These are phyloP conservation scores for Carduelis carduelis DNA, from an alignment of 2,797 vertebrate species.

Conservation along the genomic window DNA sequence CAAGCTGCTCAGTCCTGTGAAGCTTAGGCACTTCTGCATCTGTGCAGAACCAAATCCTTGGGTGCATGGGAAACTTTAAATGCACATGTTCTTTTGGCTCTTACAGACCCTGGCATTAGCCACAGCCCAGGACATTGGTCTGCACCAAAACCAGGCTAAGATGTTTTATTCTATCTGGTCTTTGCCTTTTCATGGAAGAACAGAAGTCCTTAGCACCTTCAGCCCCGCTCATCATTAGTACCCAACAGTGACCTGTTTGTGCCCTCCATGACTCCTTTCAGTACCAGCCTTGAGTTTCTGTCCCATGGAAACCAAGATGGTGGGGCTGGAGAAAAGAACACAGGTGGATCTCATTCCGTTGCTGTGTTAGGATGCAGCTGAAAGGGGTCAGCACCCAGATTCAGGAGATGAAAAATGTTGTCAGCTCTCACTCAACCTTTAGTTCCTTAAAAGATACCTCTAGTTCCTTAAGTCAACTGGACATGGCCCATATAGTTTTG, in stretches of 20 bases:
- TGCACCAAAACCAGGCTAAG: not conserved
- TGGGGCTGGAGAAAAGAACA: not conserved
- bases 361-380: not conserved
- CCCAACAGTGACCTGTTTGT: not conserved
- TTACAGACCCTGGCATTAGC: not conserved
- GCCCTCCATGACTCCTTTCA: not conserved
- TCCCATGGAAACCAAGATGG: not conserved
- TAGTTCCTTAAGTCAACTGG: not conserved
- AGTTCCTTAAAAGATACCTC: not conserved
- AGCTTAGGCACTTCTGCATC: not conserved
- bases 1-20: not conserved
- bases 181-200: not conserved
- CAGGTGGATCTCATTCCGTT: not conserved
- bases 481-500: not conserved
- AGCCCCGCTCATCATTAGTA: fast-evolving
- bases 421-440: not conserved
- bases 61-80: not conserved
- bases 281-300: not conserved
- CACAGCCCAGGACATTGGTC: not conserved
- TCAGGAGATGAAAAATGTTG: not conserved
- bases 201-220: not conserved
- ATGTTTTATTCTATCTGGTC: not conserved
- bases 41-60: not conserved
- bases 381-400: not conserved
- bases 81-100: not conserved